These are phyloP conservation scores for Drosophila teissieri DNA, from an alignment of 1,140 invertebrate genomes.

Conservation along the genomic window DNA sequence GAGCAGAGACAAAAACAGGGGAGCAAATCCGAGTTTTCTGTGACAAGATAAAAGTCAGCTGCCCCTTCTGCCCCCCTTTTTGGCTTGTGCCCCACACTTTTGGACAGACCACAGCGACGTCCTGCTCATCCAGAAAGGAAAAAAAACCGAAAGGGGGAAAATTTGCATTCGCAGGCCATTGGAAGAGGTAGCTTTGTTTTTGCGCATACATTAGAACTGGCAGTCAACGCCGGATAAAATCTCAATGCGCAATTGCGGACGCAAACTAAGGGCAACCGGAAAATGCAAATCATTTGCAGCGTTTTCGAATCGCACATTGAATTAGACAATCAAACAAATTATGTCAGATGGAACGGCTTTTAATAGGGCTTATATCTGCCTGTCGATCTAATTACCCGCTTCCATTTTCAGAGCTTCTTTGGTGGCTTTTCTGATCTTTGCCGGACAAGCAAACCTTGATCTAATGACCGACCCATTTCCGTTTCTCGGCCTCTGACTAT, in stretches of 20 bases:
- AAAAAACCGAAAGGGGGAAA: constrained; percentile 46
- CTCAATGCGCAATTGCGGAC: constrained; percentile 55
- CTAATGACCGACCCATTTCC: constrained; percentile 62
- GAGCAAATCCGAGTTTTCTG: constrained; percentile 35
- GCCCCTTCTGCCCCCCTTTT: constrained; percentile 36
- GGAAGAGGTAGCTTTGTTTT: constrained; percentile 36
- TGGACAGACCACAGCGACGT: constrained; percentile 1
- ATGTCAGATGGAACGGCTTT: constrained; percentile 24
- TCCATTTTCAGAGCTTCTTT: background rate
- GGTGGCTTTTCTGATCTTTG: constrained; percentile 12
- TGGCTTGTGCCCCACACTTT: constrained; percentile 57
- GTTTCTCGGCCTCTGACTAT: constrained; percentile 21
- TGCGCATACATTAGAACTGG: constrained; percentile 69
- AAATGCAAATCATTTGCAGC: constrained; percentile 61
- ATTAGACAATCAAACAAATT: constrained; percentile 42
- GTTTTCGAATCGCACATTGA: constrained; percentile 14
- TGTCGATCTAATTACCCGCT: constrained; percentile 13
- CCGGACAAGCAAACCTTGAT: constrained; percentile 33
- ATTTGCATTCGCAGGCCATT: constrained; percentile 72
- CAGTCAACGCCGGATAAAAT: constrained; percentile 58
- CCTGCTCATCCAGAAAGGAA: constrained; percentile 26
- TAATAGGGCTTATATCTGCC: constrained; percentile 15
- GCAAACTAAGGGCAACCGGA: constrained; percentile 41
- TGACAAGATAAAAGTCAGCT: constrained; percentile 66
- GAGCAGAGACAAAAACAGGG: constrained; percentile 16